Conservation (phyloP, 2,888 invertebrate genomes). For the Lycophotia porphyrea region DNA sequence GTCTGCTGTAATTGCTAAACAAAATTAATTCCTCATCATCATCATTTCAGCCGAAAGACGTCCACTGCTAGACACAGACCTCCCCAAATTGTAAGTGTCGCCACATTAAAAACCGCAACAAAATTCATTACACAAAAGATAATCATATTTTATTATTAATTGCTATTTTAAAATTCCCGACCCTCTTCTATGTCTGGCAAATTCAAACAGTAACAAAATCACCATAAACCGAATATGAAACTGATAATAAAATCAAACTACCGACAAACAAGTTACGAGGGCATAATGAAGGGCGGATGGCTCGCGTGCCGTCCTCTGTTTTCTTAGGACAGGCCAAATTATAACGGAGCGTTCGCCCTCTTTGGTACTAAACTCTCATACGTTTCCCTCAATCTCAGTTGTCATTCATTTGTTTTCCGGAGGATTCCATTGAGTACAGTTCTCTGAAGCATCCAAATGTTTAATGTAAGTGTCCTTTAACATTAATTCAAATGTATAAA, state of each 20-base stretch:
- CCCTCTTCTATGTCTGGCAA: conserved; percentile 1
- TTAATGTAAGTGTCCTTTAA: too few relatives aligned
- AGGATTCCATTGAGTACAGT: too few relatives aligned
- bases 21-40: neutral
- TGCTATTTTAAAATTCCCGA: neutral
- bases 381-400: conserved; percentile 15
- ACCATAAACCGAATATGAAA: conserved; percentile 42
- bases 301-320: conserved; percentile 46
- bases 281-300: conserved; percentile 51
- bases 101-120: too few relatives aligned
- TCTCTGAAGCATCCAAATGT: too few relatives aligned
- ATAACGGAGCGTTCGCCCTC: conserved; percentile 28
- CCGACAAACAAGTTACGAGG: conserved; percentile 54
- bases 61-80: too few relatives aligned
- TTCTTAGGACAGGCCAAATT: conserved; percentile 60
- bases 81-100: too few relatives aligned
- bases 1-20: neutral
- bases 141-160: neutral
- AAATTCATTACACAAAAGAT: neutral
- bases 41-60: too few relatives aligned
- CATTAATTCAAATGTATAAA: too few relatives aligned
- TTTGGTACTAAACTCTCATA: conserved; percentile 39
- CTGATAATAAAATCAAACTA: conserved; percentile 62
- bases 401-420: conserved; percentile 1
- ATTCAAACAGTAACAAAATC: conserved; percentile 34